phyloP scores from a whole-genome alignment of 2,113 vertebrate species.

The Tor tambroides region DNA sequence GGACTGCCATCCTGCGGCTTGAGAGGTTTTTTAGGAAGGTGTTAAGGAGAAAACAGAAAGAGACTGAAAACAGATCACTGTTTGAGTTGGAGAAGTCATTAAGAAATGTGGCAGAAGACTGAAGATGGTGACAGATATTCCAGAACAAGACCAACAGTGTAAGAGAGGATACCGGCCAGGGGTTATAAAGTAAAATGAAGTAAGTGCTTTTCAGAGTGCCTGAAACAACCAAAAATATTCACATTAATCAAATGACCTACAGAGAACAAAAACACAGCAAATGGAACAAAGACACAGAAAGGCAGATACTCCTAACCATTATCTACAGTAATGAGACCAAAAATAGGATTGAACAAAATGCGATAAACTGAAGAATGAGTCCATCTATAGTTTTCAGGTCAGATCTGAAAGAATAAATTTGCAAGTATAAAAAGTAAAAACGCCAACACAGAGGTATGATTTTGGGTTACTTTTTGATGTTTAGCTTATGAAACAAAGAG shows the following conservation, averaged over 20 bases:
- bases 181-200: constrained; percentile 53
- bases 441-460: not conserved
- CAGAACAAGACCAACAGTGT: constrained; percentile 28
- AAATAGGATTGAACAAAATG: not conserved
- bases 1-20: not conserved
- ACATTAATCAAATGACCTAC: not conserved
- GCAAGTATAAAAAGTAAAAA: not conserved
- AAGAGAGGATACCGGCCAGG: constrained; percentile 24
- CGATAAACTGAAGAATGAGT: not conserved
- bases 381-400: not conserved
- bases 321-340: not conserved
- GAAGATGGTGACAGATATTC: constrained; percentile 48
- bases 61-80: constrained; percentile 4
- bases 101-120: constrained; percentile 25
- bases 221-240: constrained; percentile 53
- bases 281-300: constrained; percentile 1
- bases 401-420: constrained; percentile 7
- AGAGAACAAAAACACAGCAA: not conserved
- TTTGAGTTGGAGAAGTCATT: constrained; percentile 14
- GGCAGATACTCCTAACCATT: not conserved
- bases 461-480: not conserved
- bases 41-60: constrained; percentile 38
- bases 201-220: constrained; percentile 46
- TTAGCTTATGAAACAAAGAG: constrained; percentile 5
- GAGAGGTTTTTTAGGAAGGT: constrained; percentile 15